Conservation (phyloP, 2,113 vertebrate genomes). For the Cephalopholis sonnerati region DNA sequence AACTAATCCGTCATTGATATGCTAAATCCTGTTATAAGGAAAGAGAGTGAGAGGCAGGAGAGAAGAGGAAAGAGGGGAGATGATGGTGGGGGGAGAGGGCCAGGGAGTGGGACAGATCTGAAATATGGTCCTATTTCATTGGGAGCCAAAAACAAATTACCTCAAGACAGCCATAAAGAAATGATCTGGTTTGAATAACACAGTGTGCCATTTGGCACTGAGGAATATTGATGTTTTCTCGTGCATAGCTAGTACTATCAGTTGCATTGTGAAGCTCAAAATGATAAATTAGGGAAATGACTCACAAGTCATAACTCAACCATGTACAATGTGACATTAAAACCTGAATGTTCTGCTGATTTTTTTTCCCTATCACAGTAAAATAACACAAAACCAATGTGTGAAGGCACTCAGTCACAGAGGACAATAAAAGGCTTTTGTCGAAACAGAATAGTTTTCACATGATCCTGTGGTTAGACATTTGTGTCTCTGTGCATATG, state of each 20-base stretch:
- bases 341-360: conserved; percentile 13
- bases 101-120: conserved; percentile 21
- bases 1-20: conserved; percentile 83
- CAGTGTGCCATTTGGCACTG: conserved; percentile 16
- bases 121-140: conserved; percentile 56
- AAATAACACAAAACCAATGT: conserved; percentile 18
- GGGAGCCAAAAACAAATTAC: conserved; percentile 53
- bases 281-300: conserved; percentile 38
- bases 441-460: conserved; percentile 28
- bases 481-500: conserved; percentile 32
- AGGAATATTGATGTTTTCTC: conserved; percentile 24
- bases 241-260: conserved; percentile 10
- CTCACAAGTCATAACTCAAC: conserved; percentile 18
- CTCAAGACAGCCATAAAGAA: conserved; percentile 39
- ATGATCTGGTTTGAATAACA: conserved; percentile 47
- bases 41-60: conserved; percentile 49
- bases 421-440: conserved; percentile 10
- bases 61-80: conserved; percentile 18
- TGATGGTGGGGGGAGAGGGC: conserved; percentile 12
- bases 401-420: conserved; percentile 34
- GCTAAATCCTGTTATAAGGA: conserved; percentile 80
- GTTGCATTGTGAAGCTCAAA: conserved; percentile 12
- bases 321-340: conserved; percentile 15
- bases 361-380: neutral
- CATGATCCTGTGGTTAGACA: conserved; percentile 36